These are phyloP conservation scores for Plemyria rubiginata DNA, from an alignment of 2,888 invertebrate genomes.

Conservation along the genomic window DNA sequence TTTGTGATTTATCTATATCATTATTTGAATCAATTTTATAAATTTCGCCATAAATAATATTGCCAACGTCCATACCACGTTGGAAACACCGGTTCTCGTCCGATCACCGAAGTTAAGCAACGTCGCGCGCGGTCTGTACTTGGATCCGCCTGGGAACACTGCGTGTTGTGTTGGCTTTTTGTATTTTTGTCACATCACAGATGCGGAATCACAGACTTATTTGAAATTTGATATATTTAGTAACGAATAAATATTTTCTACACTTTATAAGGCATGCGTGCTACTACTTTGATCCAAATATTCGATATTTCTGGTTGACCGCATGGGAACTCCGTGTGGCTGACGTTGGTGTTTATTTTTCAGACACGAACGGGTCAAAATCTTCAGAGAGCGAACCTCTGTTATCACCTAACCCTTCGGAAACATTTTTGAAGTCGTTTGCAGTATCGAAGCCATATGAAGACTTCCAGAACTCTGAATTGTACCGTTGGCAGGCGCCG, in stretches of 20 bases:
- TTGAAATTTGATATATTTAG: no score
- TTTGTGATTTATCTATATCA: conserved; percentile 70
- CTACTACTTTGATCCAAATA: no score
- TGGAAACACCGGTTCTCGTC: conserved; percentile 75
- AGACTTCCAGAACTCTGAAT: conserved; percentile 53
- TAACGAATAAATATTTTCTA: no score
- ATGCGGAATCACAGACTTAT: no score
- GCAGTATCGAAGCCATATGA: conserved; percentile 60
- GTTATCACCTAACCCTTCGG: conserved; percentile 65
- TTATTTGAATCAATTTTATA: conserved; percentile 52
- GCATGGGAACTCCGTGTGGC: no score
- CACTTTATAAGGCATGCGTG: no score
- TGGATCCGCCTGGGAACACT: conserved; percentile 76
- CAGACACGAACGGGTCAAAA: conserved; percentile 56
- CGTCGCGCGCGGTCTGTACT: conserved; percentile 80
- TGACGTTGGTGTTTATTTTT: conserved; percentile 33
- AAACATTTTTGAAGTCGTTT: conserved; percentile 57
- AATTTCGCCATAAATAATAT: no score
- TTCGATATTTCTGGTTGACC: no score
- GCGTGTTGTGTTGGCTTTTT: conserved; percentile 47
- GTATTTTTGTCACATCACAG: conserved; percentile 5
- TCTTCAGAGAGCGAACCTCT: conserved; percentile 65
- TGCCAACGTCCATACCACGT: conserved; percentile 54
- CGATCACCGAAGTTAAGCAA: conserved; percentile 80
- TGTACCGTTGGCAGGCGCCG: conserved; percentile 76